Base-by-base conservation (phyloP, 2,888 invertebrate genomes). In the Bimastos eiseni region DNA sequence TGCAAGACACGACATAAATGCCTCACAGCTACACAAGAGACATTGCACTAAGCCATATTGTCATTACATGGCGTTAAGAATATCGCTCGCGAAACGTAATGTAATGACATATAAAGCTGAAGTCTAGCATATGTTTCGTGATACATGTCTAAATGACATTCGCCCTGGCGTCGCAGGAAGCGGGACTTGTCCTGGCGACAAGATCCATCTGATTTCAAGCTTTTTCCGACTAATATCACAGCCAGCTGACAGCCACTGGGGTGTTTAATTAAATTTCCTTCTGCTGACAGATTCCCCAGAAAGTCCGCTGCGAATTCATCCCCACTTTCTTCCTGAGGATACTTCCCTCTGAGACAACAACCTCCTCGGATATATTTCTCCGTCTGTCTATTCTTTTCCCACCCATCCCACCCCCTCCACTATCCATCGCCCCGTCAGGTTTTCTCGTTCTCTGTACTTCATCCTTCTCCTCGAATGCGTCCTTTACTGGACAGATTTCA, bases 221-320 rank as follows among this genome's bases (percentile, higher is more conserved):
- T 70, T 55, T 30, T 70, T n/a, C 70, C 70, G 70, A 70, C 70
- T n/a, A 13, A 70, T n/a, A 70, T 70, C 30, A n/a, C n/a, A n/a
- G 13, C 70, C 70, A 70, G 30, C 70, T 70, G 70, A 70, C 70
- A 70, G 70, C 70, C 70, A n/a, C 70, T n/a, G n/a, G 24, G 30
- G 70, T 70, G 70, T 70, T 70, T 70, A 70, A 70, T 70, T 70
- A 70, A 70, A 70, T 70, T 70, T 70, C 70, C 70, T 70, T 70
- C 70, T 70, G 70, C 70, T 70, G 70, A 70, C 70, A 70, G 70
- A 30, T n/a, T 70, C n/a, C n/a, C 30, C 70, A 5, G n/a, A n/a
- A 6, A n/a, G 70, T 70, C 49, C 70, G 70, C 70, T 70, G 30
- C 70, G 70, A 70, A 70, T 70, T 70, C n/a, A 11, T 70, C n/a